A percentile compares a stretch with the other conserved stretches of the same genome.
phyloP scores from a whole-genome alignment of 2,888 invertebrate species.

The Amblyteles armatorius region DNA sequence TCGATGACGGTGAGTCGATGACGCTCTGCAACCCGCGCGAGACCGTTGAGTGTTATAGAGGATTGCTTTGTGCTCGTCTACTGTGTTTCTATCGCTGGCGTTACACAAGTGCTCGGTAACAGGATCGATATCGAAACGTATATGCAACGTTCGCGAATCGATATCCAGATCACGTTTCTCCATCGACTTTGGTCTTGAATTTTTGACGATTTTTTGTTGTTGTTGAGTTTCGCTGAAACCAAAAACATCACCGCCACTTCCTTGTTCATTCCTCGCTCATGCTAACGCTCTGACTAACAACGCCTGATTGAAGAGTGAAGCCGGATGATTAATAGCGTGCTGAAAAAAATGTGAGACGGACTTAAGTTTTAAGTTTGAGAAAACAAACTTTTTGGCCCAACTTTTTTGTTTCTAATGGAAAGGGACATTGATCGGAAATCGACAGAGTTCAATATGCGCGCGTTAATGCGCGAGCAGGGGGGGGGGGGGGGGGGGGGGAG shows the following conservation, averaged over 20 bases:
- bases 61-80: conserved; percentile 85
- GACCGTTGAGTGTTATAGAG: conserved; percentile 80
- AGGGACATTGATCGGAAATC: conserved; percentile 16
- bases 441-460: conserved; percentile 27
- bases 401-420: neutral
- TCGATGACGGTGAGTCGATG: conserved; percentile 86
- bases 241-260: conserved; percentile 1
- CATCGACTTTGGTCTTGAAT: conserved; percentile 29
- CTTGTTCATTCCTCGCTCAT: neutral
- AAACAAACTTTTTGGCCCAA: neutral
- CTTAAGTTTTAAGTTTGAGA: neutral
- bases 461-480: conserved; percentile 1
- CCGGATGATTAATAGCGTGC: neutral
- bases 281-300: conserved; percentile 38
- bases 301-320: conserved; percentile 16
- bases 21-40: conserved; percentile 81
- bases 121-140: neutral
- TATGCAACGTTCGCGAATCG: neutral
- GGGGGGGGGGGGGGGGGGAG: conserved; percentile 29
- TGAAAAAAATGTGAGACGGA: neutral
- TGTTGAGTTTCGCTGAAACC: conserved; percentile 21
- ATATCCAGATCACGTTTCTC: neutral
- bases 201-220: conserved; percentile 20
- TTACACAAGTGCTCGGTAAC: conserved; percentile 47
- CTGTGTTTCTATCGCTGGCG: conserved; percentile 78